Conservation (phyloP, 2,888 invertebrate genomes). For the Rhimphoctona megacephalus region DNA sequence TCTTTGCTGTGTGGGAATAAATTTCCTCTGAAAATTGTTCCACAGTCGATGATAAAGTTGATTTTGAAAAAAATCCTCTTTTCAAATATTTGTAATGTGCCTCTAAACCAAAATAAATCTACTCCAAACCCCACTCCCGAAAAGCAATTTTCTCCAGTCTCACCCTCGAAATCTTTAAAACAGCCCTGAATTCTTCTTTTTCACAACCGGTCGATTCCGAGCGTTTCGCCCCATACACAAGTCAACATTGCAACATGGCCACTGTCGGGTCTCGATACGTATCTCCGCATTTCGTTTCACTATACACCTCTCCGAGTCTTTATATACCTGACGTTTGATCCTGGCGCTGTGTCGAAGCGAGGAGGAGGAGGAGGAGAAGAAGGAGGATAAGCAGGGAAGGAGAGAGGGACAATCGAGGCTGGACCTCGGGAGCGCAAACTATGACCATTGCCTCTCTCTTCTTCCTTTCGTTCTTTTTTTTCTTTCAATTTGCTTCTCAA, state of each 20-base stretch:
- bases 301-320: conserved; percentile 19
- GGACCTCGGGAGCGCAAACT: conserved; percentile 48
- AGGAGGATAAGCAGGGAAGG: not conserved
- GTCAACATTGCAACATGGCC: conserved; percentile 46
- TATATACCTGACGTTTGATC: conserved; percentile 58
- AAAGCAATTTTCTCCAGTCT: not conserved
- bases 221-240: conserved; percentile 19
- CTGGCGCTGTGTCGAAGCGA: conserved; percentile 35
- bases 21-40: not conserved
- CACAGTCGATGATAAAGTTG: too few species aligned
- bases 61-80: not conserved
- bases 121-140: not conserved
- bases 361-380: conserved; percentile 1
- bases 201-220: not conserved
- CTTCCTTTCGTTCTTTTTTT: conserved; percentile 3
- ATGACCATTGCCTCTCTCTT: conserved; percentile 52
- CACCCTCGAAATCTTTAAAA: not conserved
- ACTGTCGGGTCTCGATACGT: conserved; percentile 55
- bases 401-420: conserved; percentile 24
- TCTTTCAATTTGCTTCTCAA: not conserved
- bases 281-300: conserved; percentile 43
- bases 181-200: not conserved
- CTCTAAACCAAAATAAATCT: not conserved
- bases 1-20: too few species aligned
- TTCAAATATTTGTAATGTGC: not conserved